Evolutionary conservation across 2,113 vertebrate genomes (phyloP).

Genomic region (Mesembrinibis cayennensis): DNA sequence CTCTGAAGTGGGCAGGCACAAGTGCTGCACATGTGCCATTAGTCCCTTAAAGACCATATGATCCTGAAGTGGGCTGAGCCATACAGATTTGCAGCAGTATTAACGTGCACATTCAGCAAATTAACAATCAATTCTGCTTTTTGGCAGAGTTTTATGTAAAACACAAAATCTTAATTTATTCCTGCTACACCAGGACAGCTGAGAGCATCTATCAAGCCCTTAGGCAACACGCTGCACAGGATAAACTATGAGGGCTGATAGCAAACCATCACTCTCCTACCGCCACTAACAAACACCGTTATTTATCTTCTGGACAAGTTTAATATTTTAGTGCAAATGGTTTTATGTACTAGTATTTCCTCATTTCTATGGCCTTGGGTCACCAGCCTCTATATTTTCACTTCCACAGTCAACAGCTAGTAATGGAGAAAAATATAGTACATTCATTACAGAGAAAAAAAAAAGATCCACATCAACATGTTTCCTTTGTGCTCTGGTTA

Average conservation of each 20-base stretch:
- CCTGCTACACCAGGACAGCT: background rate
- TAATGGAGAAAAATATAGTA: background rate
- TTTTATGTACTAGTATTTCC: background rate
- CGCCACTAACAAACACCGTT: background rate
- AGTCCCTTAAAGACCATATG: background rate
- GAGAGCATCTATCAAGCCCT: background rate
- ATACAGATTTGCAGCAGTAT: background rate
- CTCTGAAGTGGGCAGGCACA: background rate
- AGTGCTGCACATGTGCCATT: background rate
- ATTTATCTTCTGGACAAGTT: background rate
- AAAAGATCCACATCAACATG: background rate
- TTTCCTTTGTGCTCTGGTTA: background rate
- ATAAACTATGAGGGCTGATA: background rate
- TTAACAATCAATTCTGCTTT: background rate
- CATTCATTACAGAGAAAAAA: background rate
- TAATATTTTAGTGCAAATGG: conserved; percentile 8
- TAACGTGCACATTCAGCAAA: rapidly evolving
- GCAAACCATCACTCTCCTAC: background rate
- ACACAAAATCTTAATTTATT: background rate
- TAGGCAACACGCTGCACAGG: rapidly evolving
- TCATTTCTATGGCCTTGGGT: background rate
- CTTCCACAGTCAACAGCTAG: background rate
- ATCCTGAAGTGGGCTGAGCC: background rate
- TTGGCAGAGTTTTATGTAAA: background rate
- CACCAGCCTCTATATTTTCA: background rate